Percentiles rank a stretch among this genome's conserved stretches.
Conservation (phyloP, 2,113 vertebrate genomes). For the Chloropsis cyanopogon region DNA sequence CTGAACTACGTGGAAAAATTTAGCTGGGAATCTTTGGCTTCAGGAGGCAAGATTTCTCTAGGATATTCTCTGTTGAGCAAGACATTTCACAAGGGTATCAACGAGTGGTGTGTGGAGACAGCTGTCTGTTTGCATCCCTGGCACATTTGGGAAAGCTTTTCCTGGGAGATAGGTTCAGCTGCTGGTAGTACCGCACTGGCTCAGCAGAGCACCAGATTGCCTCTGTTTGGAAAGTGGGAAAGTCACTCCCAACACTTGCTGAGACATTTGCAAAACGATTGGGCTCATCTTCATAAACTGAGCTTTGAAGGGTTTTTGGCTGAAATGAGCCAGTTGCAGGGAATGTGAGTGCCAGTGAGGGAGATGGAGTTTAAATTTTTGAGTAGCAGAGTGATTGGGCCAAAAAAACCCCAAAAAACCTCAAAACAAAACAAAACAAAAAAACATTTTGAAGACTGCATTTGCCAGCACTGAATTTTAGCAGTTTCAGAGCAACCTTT, state of each 20-base stretch:
- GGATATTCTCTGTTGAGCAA: neutral
- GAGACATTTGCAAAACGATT: neutral
- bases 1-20: neutral
- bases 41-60: neutral
- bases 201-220: constrained; percentile 16
- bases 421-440: neutral
- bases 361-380: neutral
- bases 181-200: neutral
- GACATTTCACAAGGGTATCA: neutral
- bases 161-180: neutral
- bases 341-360: neutral
- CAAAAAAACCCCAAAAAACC: neutral
- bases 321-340: neutral
- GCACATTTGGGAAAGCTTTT: neutral
- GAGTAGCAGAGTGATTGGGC: neutral
- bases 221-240: constrained; percentile 10
- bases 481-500: neutral
- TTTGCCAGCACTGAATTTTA: neutral
- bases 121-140: neutral
- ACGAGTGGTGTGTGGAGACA: neutral
- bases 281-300: neutral
- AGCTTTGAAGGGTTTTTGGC: neutral
- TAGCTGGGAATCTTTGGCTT: neutral
- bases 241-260: neutral
- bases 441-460: neutral